A percentile compares a stretch with the other conserved stretches of the same genome.
Evolutionary conservation across 1,140 invertebrate species (phyloP).

Genomic region (Drosophila lowei): DNA sequence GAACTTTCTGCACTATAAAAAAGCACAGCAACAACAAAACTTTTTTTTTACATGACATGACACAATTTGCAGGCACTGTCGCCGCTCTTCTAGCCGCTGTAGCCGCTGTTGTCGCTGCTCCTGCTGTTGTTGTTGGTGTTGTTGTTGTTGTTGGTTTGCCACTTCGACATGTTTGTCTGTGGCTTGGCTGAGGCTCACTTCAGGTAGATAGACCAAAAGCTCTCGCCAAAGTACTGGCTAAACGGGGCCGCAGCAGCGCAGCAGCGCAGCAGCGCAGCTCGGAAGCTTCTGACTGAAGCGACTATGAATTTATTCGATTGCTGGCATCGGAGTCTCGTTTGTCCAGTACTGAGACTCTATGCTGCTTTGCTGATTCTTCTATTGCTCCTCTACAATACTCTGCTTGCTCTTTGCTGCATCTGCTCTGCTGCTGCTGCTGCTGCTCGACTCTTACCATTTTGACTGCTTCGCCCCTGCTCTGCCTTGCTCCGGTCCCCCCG

Average conservation of each 20-base stretch:
- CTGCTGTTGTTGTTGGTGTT: slow-evolving; percentile 23
- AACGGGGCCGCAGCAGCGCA: too few relatives aligned
- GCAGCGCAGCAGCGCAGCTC: too few relatives aligned
- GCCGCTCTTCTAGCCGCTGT: slow-evolving; percentile 17
- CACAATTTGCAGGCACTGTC: slow-evolving; percentile 73
- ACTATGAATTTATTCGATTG: too few relatives aligned
- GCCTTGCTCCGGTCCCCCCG: neutral
- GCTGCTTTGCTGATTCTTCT: neutral
- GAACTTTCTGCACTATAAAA: slow-evolving; percentile 60
- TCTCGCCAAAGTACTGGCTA: slow-evolving; percentile 20
- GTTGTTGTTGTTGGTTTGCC: slow-evolving; percentile 39
- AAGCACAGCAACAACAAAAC: slow-evolving; percentile 39
- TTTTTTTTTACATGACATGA: slow-evolving; percentile 70
- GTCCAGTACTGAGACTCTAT: too few relatives aligned
- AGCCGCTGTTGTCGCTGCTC: neutral
- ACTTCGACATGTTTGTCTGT: slow-evolving; percentile 77
- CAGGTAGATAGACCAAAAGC: slow-evolving; percentile 32
- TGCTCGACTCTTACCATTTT: too few relatives aligned
- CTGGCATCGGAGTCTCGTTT: too few relatives aligned
- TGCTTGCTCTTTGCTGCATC: slow-evolving; percentile 19
- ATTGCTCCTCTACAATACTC: slow-evolving; percentile 5
- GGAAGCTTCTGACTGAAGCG: too few relatives aligned
- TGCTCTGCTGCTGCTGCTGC: slow-evolving; percentile 13
- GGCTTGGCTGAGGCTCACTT: slow-evolving; percentile 48
- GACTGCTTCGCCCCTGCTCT: neutral